Base-by-base conservation (phyloP, 2,113 vertebrate species). In the Perca flavescens region DNA sequence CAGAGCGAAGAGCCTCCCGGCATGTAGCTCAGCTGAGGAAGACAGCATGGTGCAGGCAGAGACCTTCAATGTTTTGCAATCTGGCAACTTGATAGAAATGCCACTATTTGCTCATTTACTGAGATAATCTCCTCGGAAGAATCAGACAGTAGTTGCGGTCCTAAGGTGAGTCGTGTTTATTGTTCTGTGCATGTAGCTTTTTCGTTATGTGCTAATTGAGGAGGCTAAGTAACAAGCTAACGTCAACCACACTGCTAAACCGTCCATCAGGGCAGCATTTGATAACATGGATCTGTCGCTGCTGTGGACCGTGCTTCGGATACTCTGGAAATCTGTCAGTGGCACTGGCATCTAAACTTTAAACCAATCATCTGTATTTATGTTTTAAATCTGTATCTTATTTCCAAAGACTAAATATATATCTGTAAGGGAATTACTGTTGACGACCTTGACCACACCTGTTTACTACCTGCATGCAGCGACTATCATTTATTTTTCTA, bases 1-100 rank as follows among this genome's bases (percentile, higher is more conserved):
- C 0, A 4, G 0, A 0, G 16, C 7, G 0, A 22, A 17, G 6
- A 53, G 16, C 0, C 1, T 25, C n/a, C 8, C 0, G 0, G 1
- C 8, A 1, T 5, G 1, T 4, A 36, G 4, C 53, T 4, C 40
- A 36, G 52, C 25, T 2, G 5, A 62, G 6, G 43, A 36, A 56
- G 14, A 52, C 50, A 61, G 34, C 36, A 9, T 65, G 68, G 5
- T 1, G n/a, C 6, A 7, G 43, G 22, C 6, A 7, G 34, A n/a
- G 12, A 74, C 47, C 69, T 43, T 69, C 8, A 46, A 0, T 36
- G 68, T 70, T 67, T 7, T 60, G 7, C 34, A 9, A 11, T 40
- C 58, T 19, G 0, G 17, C 0, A 47, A 53, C 40, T 53, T 40
- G 0, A 9, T 11, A 31, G 15, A 84, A n/a, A 77, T 71, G 13